Base-by-base conservation (phyloP, 2,888 invertebrate species). In the Argyra leucocephala region DNA sequence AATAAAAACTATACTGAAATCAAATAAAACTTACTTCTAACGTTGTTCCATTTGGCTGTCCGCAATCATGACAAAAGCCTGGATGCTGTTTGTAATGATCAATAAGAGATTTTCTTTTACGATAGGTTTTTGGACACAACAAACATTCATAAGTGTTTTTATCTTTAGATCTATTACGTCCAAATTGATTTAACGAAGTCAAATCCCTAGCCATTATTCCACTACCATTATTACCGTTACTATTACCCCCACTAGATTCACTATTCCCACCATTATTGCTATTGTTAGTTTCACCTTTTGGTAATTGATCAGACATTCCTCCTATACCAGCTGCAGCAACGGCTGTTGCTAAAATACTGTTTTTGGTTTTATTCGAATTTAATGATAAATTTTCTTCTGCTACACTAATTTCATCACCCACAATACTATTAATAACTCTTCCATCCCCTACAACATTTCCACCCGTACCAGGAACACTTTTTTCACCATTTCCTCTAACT, bases 81-180 rank as follows among this genome's bases (percentile, higher is more conserved):
- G 80, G 78, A 74, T 80, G 79, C 67, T 76, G 74, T 70, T 78
- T 79, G 63, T 78, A 79, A 68, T 79, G 79, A 69, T 78, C 78
- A 62, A 79, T 70, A 59, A 79, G 70, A 1, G 79, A 79, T 70
- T 79, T 79, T 23, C 79, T 73, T 67, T 79, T 79, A 4, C 78
- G 73, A 69, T 79, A 79, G 37, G 78, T 78, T 67, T 79, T 79
- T 5, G 78, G 76, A 58, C 78, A 79, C 31, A 78, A 67, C 62
- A 78, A 67, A 67, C 78, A 79, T 69, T 75, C 76, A 64, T 78
- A 79, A 66, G 74, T 76, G 36, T 78, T 78, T 66, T 78, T 78
- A 26, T 63, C 64, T 57, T 66, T 66, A 2, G 61, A 61, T 9
- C 31, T 12, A 61, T 61, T 61, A n/a, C 61, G 24, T 18, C 48